Percentiles rank a stretch among this genome's conserved stretches.
These are phyloP conservation scores for Scolopax mira DNA, from an alignment of 2,113 vertebrate species.

Conservation along the genomic window DNA sequence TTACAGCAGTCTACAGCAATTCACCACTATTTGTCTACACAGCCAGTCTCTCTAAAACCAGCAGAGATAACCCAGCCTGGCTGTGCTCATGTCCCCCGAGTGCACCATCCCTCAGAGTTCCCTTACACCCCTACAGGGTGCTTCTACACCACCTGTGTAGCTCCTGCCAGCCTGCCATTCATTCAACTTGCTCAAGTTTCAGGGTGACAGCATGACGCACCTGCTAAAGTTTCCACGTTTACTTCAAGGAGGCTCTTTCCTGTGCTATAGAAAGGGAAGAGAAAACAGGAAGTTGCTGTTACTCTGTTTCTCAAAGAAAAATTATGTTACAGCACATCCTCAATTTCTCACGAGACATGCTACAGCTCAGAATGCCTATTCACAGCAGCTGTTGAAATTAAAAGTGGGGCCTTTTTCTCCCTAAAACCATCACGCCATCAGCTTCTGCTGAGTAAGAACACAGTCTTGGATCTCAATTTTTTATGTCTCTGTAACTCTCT, in stretches of 20 bases:
- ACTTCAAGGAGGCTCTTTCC: background rate
- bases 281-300: background rate
- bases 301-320: background rate
- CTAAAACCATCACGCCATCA: background rate
- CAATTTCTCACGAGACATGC: background rate
- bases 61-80: background rate
- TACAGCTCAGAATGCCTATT: background rate
- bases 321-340: background rate
- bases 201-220: slow-evolving; percentile 44
- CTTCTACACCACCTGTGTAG: too few relatives aligned
- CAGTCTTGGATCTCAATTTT: background rate
- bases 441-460: background rate
- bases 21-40: background rate
- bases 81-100: background rate
- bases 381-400: slow-evolving; percentile 3
- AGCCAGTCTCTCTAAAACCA: background rate
- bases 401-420: background rate
- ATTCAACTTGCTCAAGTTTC: background rate
- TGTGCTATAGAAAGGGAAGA: slow-evolving; percentile 53
- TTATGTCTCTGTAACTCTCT: background rate
- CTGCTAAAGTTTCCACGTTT: slow-evolving; percentile 52
- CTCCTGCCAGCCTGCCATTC: background rate
- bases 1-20: background rate
- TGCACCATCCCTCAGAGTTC: background rate
- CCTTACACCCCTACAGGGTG: background rate